These are phyloP conservation scores for Drosophila mulleri DNA, from an alignment of 2,888 invertebrate genomes.

Conservation along the genomic window DNA sequence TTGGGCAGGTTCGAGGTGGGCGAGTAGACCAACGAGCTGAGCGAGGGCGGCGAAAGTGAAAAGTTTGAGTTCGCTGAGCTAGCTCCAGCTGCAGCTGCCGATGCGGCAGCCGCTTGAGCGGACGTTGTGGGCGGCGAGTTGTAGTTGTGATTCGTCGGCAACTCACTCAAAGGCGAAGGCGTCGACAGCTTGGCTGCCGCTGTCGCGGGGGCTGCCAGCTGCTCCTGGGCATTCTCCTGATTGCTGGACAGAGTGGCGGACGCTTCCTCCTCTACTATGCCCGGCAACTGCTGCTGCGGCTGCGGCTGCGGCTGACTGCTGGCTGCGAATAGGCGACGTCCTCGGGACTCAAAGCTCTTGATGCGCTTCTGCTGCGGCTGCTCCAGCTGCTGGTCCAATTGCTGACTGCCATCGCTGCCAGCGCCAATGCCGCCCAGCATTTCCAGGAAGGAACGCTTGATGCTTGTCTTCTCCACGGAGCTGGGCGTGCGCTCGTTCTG, in stretches of 20 bases:
- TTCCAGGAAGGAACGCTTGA: slow-evolving; percentile 83
- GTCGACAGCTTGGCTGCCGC: slow-evolving; percentile 12
- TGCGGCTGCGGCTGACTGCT: slow-evolving; percentile 74
- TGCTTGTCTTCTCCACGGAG: slow-evolving; percentile 77
- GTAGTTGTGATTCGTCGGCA: slow-evolving; percentile 69
- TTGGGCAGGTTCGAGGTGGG: slow-evolving; percentile 91
- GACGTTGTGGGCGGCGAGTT: slow-evolving; percentile 72
- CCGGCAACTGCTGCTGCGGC: slow-evolving; percentile 50
- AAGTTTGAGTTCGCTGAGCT: not conserved
- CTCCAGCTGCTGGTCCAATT: slow-evolving; percentile 50
- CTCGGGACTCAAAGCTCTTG: slow-evolving; percentile 81
- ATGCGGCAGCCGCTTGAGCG: slow-evolving; percentile 35
- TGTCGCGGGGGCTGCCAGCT: slow-evolving; percentile 11
- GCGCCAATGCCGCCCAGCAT: slow-evolving; percentile 66
- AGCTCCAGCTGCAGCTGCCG: slow-evolving; percentile 52
- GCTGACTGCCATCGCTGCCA: not conserved
- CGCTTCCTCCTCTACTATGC: slow-evolving; percentile 66
- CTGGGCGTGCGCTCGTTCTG: slow-evolving; percentile 82
- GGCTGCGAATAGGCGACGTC: slow-evolving; percentile 86
- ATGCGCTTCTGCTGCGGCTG: slow-evolving; percentile 83
- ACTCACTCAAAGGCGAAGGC: slow-evolving; percentile 79
- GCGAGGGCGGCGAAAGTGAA: slow-evolving; percentile 7
- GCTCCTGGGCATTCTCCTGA: slow-evolving; percentile 69
- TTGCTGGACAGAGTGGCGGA: slow-evolving; percentile 63
- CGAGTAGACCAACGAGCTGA: slow-evolving; percentile 85